phyloP scores from a whole-genome alignment of 2,113 vertebrate species.

The Nansenia antarctica region DNA sequence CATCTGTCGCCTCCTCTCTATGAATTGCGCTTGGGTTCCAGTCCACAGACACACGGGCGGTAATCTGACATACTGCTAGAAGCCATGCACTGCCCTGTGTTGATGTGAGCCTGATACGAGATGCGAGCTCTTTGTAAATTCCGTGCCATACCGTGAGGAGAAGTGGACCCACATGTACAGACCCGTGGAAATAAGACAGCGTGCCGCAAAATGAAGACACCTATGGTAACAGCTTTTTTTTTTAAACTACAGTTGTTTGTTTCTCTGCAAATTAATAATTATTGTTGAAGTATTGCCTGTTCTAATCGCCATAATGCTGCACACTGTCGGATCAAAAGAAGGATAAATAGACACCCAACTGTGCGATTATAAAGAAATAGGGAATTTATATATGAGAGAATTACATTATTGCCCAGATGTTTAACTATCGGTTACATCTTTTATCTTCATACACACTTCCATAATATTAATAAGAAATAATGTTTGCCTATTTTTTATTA shows the following conservation, averaged over 20 bases:
- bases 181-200: not conserved
- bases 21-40: not conserved
- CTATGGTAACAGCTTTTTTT: not conserved
- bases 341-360: not conserved
- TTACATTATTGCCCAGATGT: too few species aligned
- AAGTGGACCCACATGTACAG: not conserved
- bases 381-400: too few species aligned
- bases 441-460: too few species aligned
- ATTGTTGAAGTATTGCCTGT: not conserved
- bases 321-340: not conserved
- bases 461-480: too few species aligned
- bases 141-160: not conserved
- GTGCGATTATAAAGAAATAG: not conserved
- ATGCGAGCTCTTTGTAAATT: not conserved
- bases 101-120: not conserved
- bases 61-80: not conserved
- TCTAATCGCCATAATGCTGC: not conserved
- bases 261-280: not conserved
- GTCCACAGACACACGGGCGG: not conserved
- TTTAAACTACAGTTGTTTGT: not conserved
- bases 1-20: not conserved
- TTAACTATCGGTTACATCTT: too few species aligned
- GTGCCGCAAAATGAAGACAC: slow-evolving; percentile 3
- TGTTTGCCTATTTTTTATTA: too few species aligned
- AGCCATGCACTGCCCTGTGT: not conserved